These are phyloP conservation scores for Campylomormyrus tamandua DNA, from an alignment of 2,113 vertebrate species.

Conservation along the genomic window DNA sequence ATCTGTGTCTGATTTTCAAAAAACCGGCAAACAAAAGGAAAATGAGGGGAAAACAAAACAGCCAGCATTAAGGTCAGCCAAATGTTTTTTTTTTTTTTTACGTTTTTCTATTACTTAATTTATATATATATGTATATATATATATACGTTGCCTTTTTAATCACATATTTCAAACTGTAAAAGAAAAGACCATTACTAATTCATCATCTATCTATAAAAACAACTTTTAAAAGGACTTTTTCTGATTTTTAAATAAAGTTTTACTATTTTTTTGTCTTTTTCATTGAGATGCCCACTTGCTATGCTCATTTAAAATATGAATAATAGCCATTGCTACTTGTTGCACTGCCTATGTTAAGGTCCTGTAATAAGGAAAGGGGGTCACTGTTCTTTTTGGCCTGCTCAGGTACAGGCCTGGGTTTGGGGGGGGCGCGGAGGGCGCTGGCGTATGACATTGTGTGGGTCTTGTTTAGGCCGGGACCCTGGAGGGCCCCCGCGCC, in stretches of 20 bases:
- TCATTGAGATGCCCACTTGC: slow-evolving; percentile 52
- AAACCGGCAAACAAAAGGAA: slow-evolving; percentile 37
- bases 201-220: slow-evolving; percentile 66
- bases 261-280: slow-evolving; percentile 35
- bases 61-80: slow-evolving; percentile 62
- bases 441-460: slow-evolving; percentile 94
- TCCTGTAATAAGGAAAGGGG: slow-evolving; percentile 95
- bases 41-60: slow-evolving; percentile 38
- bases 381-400: slow-evolving; percentile 94
- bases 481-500: slow-evolving; percentile 46
- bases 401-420: slow-evolving; percentile 86
- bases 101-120: slow-evolving; percentile 44
- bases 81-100: slow-evolving; percentile 35
- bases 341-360: slow-evolving; percentile 96
- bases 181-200: slow-evolving; percentile 58
- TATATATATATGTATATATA: slow-evolving; percentile 33
- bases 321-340: slow-evolving; percentile 98
- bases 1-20: slow-evolving; percentile 41
- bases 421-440: slow-evolving; percentile 92
- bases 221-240: slow-evolving; percentile 62
- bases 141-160: slow-evolving; percentile 44
- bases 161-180: slow-evolving; percentile 61
- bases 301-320: slow-evolving; percentile 96
- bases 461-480: slow-evolving; percentile 68
- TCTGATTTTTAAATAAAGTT: slow-evolving; percentile 41